Evolutionary conservation across 2,888 invertebrate genomes (phyloP).

Genomic region (Catocala nupta): DNA sequence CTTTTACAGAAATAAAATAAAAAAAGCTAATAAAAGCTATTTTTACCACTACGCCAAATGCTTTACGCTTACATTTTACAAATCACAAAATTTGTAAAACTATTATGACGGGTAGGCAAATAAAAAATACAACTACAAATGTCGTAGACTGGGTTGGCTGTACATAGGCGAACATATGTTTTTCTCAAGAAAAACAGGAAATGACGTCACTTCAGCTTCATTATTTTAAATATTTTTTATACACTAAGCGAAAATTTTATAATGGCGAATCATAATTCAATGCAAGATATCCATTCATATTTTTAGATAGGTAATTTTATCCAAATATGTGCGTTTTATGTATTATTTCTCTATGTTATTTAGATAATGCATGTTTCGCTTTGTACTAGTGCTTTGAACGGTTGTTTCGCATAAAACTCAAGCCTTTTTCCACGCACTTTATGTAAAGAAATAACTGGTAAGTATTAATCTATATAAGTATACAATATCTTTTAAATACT

Average conservation of each 20-base stretch:
- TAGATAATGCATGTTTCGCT: no score
- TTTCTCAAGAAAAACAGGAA: slow-evolving; percentile 9
- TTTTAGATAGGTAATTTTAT: background rate
- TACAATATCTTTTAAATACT: no score
- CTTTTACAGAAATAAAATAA: slow-evolving; percentile 58
- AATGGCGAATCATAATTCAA: background rate
- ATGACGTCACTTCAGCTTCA: slow-evolving; percentile 23
- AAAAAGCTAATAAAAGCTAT: slow-evolving; percentile 52
- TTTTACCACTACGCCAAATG: slow-evolving; percentile 37
- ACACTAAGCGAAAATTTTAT: background rate
- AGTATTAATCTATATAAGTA: no score
- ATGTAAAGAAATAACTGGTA: no score
- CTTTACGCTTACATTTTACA: slow-evolving; percentile 52
- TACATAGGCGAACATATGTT: slow-evolving; percentile 20
- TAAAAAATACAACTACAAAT: slow-evolving; percentile 37
- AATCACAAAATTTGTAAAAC: slow-evolving; percentile 25
- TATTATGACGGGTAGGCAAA: slow-evolving; percentile 21
- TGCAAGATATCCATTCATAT: background rate
- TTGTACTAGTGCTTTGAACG: no score
- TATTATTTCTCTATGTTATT: no score
- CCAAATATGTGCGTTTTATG: no score
- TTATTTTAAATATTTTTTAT: slow-evolving; percentile 26
- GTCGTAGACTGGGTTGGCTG: slow-evolving; percentile 70
- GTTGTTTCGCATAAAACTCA: no score
- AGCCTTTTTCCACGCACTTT: no score